Conservation (phyloP, 2,888 invertebrate species). For the Fragum sueziense region DNA sequence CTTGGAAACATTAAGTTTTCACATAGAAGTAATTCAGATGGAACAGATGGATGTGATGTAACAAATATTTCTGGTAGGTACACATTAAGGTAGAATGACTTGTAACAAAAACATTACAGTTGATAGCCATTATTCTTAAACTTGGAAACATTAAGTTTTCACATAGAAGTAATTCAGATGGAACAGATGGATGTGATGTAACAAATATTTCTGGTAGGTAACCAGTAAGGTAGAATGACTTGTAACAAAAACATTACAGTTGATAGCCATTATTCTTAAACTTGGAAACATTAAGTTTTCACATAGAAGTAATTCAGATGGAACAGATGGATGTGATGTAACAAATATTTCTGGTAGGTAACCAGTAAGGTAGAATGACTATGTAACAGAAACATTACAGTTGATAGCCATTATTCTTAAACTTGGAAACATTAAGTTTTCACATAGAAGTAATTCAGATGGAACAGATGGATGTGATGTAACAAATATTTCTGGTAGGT, state of each 20-base stretch:
- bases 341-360: conserved; percentile 77
- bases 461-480: conserved; percentile 93
- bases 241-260: too few relatives aligned
- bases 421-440: conserved; percentile 93
- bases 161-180: conserved; percentile 94
- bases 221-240: too few relatives aligned
- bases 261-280: conserved; percentile 92
- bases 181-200: conserved; percentile 92
- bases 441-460: conserved; percentile 93
- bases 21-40: conserved; percentile 94
- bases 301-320: conserved; percentile 94
- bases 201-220: conserved; percentile 77
- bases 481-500: conserved; percentile 77
- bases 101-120: too few relatives aligned
- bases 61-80: conserved; percentile 76
- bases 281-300: conserved; percentile 94
- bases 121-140: conserved; percentile 92
- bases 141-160: conserved; percentile 94
- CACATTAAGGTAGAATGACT: too few relatives aligned
- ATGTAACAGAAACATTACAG: too few relatives aligned
- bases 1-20: conserved; percentile 94
- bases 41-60: conserved; percentile 92
- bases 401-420: conserved; percentile 92
- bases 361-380: too few relatives aligned
- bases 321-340: conserved; percentile 92